Base-by-base conservation (phyloP, 2,113 vertebrate species). In the Etheostoma spectabile region DNA sequence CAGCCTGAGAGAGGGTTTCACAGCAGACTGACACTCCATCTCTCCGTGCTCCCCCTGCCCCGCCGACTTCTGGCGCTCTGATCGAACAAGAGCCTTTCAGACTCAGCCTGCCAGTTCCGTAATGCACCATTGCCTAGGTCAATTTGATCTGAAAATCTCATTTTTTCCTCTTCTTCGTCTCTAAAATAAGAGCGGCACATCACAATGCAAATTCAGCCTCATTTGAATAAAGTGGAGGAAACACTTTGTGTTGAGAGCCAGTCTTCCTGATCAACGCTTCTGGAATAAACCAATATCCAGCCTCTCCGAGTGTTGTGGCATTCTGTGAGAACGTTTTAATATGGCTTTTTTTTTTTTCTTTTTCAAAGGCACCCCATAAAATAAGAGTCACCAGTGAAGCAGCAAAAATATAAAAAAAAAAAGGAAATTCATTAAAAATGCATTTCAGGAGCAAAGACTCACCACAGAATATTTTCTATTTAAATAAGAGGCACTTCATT, bases 71-170 rank as follows among this genome's bases (percentile, higher is more conserved):
- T 95, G 96, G 95, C 95, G 95, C 97, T 96, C 95, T 97, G 96
- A 98, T 97, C 95, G 96, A 97, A 98, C 98, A 97, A 89, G 96
- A 97, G 96, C 96, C 97, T 97, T 96, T 99, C 97, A 96, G 96
- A 97, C 96, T 96, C 94, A 95, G 97, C 96, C 97, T 98, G 98
- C 97, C 97, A 99, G 96, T 94, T 97, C 94, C 95, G 98, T 97
- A 97, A 99, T 96, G 98, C 98, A 97, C 98, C 98, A 97, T 96
- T 98, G 98, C 96, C 96, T 97, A 95, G 98, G 98, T 99, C 98
- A 99, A 99, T 99, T 99, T 99, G 98, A 99, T 99, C 97, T 99
- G 97, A 99, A 98, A 99, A 99, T 99, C 98, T 99, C 97, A 98
- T 99, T 99, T 99, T 99, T 98, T 96, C 94, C 92, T 94, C 98